Conservation (phyloP, 2,888 invertebrate species). For the Meiosimyza platycephala region DNA sequence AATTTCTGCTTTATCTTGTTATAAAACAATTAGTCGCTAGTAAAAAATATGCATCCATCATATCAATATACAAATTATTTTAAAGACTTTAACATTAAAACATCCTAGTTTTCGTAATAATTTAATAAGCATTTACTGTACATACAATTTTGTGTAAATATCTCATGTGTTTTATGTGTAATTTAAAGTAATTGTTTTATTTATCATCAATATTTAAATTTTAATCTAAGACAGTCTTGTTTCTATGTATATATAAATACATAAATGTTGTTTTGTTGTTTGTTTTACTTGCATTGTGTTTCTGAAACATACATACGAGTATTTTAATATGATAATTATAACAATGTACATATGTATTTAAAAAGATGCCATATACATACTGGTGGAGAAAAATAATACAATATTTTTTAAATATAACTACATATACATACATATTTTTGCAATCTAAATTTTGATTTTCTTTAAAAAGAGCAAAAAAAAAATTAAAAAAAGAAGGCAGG, state of each 20-base stretch:
- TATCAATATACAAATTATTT: too few relatives aligned
- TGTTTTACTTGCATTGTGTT: conserved; percentile 18
- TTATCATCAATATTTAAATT: conserved; percentile 36
- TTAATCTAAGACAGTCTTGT: conserved; percentile 52
- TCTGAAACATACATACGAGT: conserved; percentile 14
- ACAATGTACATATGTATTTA: conserved; percentile 18
- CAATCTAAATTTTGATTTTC: background rate
- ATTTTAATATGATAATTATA: conserved; percentile 19
- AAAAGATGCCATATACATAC: conserved; percentile 1
- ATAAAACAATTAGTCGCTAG: too few relatives aligned
- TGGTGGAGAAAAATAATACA: background rate
- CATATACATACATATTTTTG: conserved; percentile 10
- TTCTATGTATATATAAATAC: conserved; percentile 46
- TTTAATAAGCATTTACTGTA: too few relatives aligned
- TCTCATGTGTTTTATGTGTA: background rate
- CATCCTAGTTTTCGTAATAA: too few relatives aligned
- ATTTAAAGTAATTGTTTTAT: conserved; percentile 24
- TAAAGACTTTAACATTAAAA: too few relatives aligned
- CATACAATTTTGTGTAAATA: background rate
- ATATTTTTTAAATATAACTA: background rate
- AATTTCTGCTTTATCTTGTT: too few relatives aligned
- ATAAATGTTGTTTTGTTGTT: conserved; percentile 36
- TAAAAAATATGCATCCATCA: too few relatives aligned
- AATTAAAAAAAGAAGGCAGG: background rate
- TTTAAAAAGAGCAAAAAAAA: background rate